Conservation (phyloP, 2,113 vertebrate species). For the Eleginops maclovinus region DNA sequence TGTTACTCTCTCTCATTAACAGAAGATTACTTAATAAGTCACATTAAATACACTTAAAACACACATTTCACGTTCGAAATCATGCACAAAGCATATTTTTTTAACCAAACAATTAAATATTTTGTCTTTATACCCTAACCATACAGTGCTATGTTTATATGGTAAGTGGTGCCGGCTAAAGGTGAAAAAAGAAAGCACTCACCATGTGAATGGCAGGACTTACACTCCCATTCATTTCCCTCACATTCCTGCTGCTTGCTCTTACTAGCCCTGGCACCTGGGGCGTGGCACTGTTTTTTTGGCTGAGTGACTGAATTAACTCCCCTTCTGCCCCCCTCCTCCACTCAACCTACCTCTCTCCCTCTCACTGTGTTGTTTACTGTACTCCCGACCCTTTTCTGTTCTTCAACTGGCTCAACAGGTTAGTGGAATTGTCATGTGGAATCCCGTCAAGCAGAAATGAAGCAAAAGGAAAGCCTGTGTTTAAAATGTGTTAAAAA, state of each 20-base stretch:
- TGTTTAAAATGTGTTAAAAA: background rate
- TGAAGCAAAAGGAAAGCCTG: slow-evolving; percentile 34
- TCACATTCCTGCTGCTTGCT: slow-evolving; percentile 83
- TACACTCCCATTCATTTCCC: slow-evolving; percentile 82
- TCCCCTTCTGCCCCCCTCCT: slow-evolving; percentile 69
- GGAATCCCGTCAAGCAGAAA: slow-evolving; percentile 66
- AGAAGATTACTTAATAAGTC: slow-evolving; percentile 4
- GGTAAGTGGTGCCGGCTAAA: slow-evolving; percentile 61
- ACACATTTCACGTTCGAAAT: background rate
- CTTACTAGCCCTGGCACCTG: slow-evolving; percentile 81
- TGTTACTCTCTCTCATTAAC: background rate
- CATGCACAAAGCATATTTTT: slow-evolving; percentile 10
- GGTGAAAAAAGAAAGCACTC: slow-evolving; percentile 73
- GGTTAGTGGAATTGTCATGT: slow-evolving; percentile 68
- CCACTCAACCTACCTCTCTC: slow-evolving; percentile 55
- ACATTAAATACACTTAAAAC: background rate
- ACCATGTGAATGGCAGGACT: slow-evolving; percentile 82
- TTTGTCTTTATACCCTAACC: slow-evolving; percentile 17
- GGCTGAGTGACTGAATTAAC: slow-evolving; percentile 76
- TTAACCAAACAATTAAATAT: slow-evolving; percentile 19
- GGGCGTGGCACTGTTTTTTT: slow-evolving; percentile 81
- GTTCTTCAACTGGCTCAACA: slow-evolving; percentile 69
- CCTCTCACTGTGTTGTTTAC: slow-evolving; percentile 67
- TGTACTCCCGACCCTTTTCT: slow-evolving; percentile 67
- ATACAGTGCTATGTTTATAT: slow-evolving; percentile 51